These are phyloP conservation scores for Dipodomys ordii DNA, from an alignment of 2,113 vertebrate species.

Conservation along the genomic window DNA sequence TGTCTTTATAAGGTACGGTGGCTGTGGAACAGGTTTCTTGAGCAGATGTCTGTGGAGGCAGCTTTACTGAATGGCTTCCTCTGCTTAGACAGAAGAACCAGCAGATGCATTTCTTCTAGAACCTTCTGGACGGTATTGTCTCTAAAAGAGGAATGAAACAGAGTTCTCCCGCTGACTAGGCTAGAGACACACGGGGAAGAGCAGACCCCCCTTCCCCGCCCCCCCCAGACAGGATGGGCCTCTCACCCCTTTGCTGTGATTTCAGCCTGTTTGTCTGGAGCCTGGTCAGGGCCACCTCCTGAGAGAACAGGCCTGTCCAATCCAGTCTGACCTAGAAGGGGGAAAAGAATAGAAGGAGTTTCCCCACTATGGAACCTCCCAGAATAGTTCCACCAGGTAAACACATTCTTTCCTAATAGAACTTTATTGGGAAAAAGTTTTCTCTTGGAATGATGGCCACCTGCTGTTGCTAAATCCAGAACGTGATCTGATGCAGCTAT, in stretches of 20 bases:
- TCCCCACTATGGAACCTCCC: not conserved
- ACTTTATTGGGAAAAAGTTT: slow-evolving; percentile 57
- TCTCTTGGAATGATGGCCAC: slow-evolving; percentile 57
- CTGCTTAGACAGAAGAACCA: not conserved
- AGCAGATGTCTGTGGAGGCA: not conserved
- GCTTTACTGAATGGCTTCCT: not conserved
- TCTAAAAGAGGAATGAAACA: not conserved
- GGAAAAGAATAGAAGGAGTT: slow-evolving; percentile 42
- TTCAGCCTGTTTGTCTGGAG: no score
- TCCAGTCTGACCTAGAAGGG: not conserved
- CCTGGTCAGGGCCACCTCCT: not conserved
- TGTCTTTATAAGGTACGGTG: not conserved
- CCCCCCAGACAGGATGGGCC: no score
- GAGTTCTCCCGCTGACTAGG: not conserved
- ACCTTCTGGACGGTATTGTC: no score
- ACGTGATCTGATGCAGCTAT: slow-evolving; percentile 20
- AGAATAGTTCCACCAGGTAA: slow-evolving; percentile 54
- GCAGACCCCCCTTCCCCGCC: no score
- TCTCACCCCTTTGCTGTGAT: not conserved
- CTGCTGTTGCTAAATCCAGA: slow-evolving; percentile 71
- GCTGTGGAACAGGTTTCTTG: no score
- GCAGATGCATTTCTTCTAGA: not conserved
- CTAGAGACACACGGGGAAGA: not conserved
- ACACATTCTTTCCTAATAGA: slow-evolving; percentile 75
- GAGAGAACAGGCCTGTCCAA: not conserved